Conservation (phyloP, 2,113 vertebrate genomes). For the Callipepla californica region DNA sequence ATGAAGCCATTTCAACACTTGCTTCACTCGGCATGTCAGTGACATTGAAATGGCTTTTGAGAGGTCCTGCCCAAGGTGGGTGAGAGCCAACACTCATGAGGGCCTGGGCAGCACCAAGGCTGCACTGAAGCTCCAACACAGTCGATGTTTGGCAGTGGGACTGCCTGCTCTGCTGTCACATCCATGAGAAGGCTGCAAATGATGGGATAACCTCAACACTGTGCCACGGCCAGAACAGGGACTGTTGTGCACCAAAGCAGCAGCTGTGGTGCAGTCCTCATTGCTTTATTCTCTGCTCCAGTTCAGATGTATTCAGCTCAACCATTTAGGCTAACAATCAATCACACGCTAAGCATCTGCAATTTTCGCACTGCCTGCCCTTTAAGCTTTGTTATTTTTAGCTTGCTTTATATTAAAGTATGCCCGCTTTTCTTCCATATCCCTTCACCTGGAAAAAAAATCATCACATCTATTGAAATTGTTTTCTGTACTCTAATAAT, state of each 20-base stretch:
- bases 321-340: background rate
- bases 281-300: background rate
- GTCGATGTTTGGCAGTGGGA: background rate
- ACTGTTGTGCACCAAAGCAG: accelerated
- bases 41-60: background rate
- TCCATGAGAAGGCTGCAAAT: accelerated
- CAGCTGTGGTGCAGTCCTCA: background rate
- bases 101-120: background rate
- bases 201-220: accelerated
- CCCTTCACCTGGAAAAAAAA: background rate
- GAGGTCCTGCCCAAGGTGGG: background rate
- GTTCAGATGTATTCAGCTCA: accelerated
- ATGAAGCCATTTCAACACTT: background rate
- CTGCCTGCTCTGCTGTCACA: accelerated
- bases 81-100: background rate
- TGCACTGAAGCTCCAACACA: background rate
- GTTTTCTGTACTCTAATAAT: background rate
- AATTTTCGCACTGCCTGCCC: accelerated
- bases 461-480: background rate
- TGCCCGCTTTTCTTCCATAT: background rate
- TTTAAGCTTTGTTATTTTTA: constrained; percentile 13
- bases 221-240: background rate
- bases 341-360: background rate
- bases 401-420: background rate
- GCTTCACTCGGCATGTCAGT: background rate